Evolutionary conservation across 2,888 invertebrate genomes (phyloP), one percentile per base, ranked within the genome.

Genomic region (Agrotis ipsilon): DNA sequence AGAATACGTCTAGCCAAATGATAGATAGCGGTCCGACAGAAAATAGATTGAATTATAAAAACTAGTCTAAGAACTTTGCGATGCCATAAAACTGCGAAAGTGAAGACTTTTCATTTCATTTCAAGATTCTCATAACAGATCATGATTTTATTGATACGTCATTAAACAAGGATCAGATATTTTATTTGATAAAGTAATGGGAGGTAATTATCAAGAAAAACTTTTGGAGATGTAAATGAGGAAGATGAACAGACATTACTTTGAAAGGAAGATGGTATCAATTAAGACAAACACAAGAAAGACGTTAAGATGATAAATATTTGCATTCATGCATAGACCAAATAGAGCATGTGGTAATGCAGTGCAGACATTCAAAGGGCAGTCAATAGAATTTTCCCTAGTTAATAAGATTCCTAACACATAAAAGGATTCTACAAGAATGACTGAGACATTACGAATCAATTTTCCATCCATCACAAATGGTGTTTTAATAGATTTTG

Each of bases 401-500:
- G 59, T 64, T 52, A 61, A 5, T 14, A 11, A 67, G 59, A 72
- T 78, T 68, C 57, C 45, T 39, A 39, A 49, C 13, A 39, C 60
- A 58, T 55, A 76, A 62, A 71, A 64, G 69, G 77, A 62, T 64
- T 60, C 39, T 19, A 62, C 52, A 7, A 71, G 64, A 49, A 68
- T 67, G 43, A 62, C 61, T 60, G 39, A 61, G 55, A 57, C 39
- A 63, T 55, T 43, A 49, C 49, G 18, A 83, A 76, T 76, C 74
- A 67, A 82, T 79, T 81, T 67, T 46, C 59, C 65, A 78, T 58
- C 58, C 66, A 55, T 59, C 70, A 52, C 68, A 76, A 73, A 78
- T 66, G 63, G 60, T 65, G 54, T 73, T 65, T 55, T 54, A 79
- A 73, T 79, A 71, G 60, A 82, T 82, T 82, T 82, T 77, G 81